These are phyloP conservation scores for Myxocyprinus asiaticus DNA, from an alignment of 2,113 vertebrate species.

Conservation along the genomic window DNA sequence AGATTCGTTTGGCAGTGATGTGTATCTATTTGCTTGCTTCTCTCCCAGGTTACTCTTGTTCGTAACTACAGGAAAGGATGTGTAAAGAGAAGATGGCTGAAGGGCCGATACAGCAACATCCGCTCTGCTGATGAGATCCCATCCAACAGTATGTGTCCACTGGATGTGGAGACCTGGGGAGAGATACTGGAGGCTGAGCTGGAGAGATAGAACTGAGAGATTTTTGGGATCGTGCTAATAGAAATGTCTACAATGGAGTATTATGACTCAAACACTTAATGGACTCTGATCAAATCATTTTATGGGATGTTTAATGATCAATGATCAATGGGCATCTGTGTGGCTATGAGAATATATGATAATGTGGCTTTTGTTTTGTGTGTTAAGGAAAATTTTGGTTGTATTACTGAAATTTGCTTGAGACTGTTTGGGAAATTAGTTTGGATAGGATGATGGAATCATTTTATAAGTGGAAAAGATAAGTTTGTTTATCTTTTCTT, in stretches of 20 bases:
- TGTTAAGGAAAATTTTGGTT: neutral
- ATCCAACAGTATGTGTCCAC: constrained; percentile 77
- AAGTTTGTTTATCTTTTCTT: neutral
- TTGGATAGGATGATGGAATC: neutral
- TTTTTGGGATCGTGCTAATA: neutral
- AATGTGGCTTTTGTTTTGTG: neutral
- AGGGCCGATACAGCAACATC: constrained; percentile 84
- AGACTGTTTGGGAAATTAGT: neutral
- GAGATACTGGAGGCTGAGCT: constrained; percentile 91
- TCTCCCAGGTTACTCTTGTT: constrained; percentile 74
- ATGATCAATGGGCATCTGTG: neutral
- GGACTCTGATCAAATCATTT: neutral
- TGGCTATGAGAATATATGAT: neutral
- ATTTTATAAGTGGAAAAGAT: neutral
- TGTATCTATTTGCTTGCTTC: neutral
- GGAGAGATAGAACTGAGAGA: constrained; percentile 71
- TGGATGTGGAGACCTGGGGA: constrained; percentile 86
- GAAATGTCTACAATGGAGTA: neutral
- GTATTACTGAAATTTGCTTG: neutral
- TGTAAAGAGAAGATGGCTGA: constrained; percentile 85
- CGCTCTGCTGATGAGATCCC: constrained; percentile 73
- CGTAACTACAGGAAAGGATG: constrained; percentile 86
- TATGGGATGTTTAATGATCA: constrained; percentile 1
- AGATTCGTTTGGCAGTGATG: neutral
- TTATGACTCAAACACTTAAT: constrained; percentile 1